Conservation (phyloP, 2,113 vertebrate genomes). For the Orientallactaga bullata region DNA sequence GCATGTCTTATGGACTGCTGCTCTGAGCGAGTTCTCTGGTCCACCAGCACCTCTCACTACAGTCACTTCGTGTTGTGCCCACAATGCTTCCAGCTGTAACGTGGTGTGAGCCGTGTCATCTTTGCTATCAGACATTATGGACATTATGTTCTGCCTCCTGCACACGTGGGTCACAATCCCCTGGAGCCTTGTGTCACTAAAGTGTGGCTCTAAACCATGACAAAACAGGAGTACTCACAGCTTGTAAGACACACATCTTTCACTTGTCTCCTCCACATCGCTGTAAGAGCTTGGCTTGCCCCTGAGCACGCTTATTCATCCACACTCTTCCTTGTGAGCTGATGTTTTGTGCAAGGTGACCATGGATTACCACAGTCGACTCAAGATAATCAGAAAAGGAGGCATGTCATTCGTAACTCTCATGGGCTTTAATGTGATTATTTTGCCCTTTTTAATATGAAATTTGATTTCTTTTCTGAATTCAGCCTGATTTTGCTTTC, state of each 20-base stretch:
- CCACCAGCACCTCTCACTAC: neutral
- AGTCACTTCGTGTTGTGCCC: neutral
- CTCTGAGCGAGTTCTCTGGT: neutral
- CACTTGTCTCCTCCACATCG: neutral
- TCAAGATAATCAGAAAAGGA: neutral
- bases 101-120: neutral
- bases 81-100: neutral
- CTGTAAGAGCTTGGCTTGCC: rapidly evolving
- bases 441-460: neutral
- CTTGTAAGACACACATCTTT: neutral
- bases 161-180: neutral
- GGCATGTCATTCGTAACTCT: neutral
- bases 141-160: neutral
- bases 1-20: neutral
- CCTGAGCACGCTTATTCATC: no score
- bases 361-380: neutral
- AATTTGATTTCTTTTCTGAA: neutral
- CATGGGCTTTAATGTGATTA: neutral
- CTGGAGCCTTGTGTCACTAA: neutral
- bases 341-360: neutral
- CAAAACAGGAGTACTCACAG: no score
- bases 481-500: neutral
- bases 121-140: neutral
- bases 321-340: neutral
- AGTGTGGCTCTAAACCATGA: neutral